Evolutionary conservation across 2,888 invertebrate species (phyloP), one percentile per base, ranked within the genome.

Genomic region (Glyphotaelius pellucidus): DNA sequence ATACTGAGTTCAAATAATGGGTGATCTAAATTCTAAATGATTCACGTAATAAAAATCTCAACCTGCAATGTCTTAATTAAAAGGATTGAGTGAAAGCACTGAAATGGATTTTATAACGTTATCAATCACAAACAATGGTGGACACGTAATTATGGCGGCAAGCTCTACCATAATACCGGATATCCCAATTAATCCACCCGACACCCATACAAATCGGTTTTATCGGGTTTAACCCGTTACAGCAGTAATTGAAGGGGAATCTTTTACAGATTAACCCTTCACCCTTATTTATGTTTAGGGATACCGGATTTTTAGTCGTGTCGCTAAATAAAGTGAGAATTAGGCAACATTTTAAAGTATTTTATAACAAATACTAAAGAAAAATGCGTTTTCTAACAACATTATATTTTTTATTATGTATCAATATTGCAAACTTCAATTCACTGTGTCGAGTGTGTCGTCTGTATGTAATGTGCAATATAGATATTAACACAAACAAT

Each of bases 201-300:
- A 32, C 31, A n/a, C 80, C 89, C 89, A 89, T 89, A 89, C 89
- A 89, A 89, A 89, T 89, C 89, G 89, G 89, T 32, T 86, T 89
- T 89, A 89, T 89, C 89, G 89, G 89, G 80, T 80, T 89, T 89
- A 89, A 80, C 80, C 89, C 89, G 80, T 38, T 38, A 89, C 35
- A 35, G 38, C 80, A 89, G 89, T 89, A 89, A 89, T 89, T 89
- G 89, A 89, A 89, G 89, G 89, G 80, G 89, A 89, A 80, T 89
- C 89, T 89, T 89, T 89, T 80, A 80, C 89, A 80, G 89, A 89
- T 89, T 89, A 89, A 89, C 89, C 80, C 89, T 80, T 89, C 89
- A 80, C 80, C 89, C 80, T 89, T 89, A 79, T 89, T 89, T 89
- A 89, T 89, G 42, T 89, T 89, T 80, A 42, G 25, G 31, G 89